Evolutionary conservation across 2,888 invertebrate genomes (phyloP).

Genomic region (Globia sparganii): DNA sequence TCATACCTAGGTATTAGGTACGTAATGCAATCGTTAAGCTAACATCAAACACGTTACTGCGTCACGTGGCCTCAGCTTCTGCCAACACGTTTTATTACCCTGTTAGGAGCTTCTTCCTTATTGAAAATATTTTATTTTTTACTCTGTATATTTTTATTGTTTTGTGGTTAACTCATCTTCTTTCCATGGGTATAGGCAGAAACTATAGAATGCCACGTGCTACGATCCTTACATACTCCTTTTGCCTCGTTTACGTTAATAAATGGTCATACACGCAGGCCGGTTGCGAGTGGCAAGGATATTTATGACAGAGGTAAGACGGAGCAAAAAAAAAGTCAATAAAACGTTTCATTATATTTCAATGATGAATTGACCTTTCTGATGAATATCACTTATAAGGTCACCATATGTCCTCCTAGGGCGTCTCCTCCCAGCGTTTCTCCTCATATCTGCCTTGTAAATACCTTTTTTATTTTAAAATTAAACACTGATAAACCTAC

Average conservation of each 20-base stretch:
- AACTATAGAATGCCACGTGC: background rate
- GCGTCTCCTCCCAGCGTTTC: too few species aligned
- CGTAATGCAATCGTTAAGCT: constrained; percentile 9
- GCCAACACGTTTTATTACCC: constrained; percentile 5
- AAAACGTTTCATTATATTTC: too few species aligned
- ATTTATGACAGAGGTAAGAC: too few species aligned
- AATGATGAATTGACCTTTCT: too few species aligned
- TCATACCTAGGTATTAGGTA: background rate
- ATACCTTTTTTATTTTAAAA: background rate
- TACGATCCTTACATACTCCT: background rate
- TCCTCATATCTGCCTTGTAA: too few species aligned
- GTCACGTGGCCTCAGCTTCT: constrained; percentile 12
- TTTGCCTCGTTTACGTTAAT: too few species aligned
- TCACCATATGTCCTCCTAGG: background rate
- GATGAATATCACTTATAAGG: background rate
- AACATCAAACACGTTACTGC: constrained; percentile 11
- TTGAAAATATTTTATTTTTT: background rate
- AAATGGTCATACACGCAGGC: background rate
- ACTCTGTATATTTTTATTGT: background rate
- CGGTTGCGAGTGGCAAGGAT: background rate
- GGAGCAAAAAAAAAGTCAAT: too few species aligned
- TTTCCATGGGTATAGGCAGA: background rate
- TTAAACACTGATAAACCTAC: background rate
- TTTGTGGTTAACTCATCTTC: background rate
- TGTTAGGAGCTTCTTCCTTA: constrained; percentile 9